Conservation (phyloP, 2,888 invertebrate species). For the Cactoblastis cactorum region DNA sequence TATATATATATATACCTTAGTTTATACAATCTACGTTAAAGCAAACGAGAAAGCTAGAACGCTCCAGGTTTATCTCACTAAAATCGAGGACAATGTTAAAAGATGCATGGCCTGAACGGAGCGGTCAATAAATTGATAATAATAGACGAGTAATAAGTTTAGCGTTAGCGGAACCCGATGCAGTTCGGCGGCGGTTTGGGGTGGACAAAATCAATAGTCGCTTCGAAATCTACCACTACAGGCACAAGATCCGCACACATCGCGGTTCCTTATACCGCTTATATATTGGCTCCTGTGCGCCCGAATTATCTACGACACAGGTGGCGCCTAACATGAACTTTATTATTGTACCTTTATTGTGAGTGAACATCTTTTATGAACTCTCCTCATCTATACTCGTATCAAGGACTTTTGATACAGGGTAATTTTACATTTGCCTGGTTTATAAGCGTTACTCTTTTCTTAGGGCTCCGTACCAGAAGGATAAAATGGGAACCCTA, state of each 20-base stretch:
- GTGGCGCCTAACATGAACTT: conserved; percentile 46
- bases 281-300: conserved; percentile 49
- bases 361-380: conserved; percentile 1
- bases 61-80: neutral
- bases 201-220: conserved; percentile 78
- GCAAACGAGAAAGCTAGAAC: conserved; percentile 7
- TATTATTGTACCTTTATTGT: neutral
- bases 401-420: neutral
- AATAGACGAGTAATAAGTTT: conserved; percentile 54
- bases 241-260: conserved; percentile 63
- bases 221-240: conserved; percentile 66
- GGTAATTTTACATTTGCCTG: neutral
- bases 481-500: too few species aligned
- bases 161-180: conserved; percentile 46
- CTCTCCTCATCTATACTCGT: neutral
- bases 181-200: conserved; percentile 65
- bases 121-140: conserved; percentile 61
- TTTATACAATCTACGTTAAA: too few species aligned
- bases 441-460: neutral
- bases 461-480: too few species aligned
- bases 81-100: conserved; percentile 7
- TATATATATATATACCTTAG: too few species aligned
- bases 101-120: conserved; percentile 30
- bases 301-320: conserved; percentile 54
- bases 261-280: conserved; percentile 64